phyloP scores from a whole-genome alignment of 1,140 invertebrate species.

The Zaprionus camerounensis region DNA sequence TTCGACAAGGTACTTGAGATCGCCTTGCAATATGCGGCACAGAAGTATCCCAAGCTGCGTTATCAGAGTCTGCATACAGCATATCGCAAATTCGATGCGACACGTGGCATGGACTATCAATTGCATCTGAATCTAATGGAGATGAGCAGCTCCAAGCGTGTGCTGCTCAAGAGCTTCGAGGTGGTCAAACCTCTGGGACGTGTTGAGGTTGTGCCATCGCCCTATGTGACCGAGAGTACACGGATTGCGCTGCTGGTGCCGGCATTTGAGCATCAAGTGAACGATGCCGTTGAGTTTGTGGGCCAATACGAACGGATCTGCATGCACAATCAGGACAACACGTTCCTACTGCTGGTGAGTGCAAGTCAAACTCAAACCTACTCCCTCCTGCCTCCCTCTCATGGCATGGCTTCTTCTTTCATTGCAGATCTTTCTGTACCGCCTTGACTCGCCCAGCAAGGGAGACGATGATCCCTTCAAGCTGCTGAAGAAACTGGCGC shows the following conservation, averaged over 20 bases:
- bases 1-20: slow-evolving; percentile 88
- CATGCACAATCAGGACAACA: slow-evolving; percentile 91
- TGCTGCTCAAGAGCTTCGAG: slow-evolving; percentile 84
- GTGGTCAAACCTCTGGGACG: slow-evolving; percentile 92
- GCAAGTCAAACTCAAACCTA: no score
- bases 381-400: no score
- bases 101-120: slow-evolving; percentile 94
- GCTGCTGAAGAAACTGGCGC: slow-evolving; percentile 87
- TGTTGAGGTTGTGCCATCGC: slow-evolving; percentile 93
- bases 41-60: slow-evolving; percentile 86
- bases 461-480: slow-evolving; percentile 88
- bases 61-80: slow-evolving; percentile 89
- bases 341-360: slow-evolving; percentile 89
- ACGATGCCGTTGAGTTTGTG: slow-evolving; percentile 87
- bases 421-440: slow-evolving; percentile 87
- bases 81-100: slow-evolving; percentile 93
- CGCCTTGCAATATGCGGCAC: slow-evolving; percentile 86
- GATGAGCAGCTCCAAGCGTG: slow-evolving; percentile 38
- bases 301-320: slow-evolving; percentile 89
- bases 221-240: slow-evolving; percentile 96
- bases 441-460: slow-evolving; percentile 87
- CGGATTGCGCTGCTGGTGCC: slow-evolving; percentile 91
- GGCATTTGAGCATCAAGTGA: slow-evolving; percentile 77
- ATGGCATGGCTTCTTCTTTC: background rate
- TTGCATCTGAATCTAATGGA: slow-evolving; percentile 89